These are phyloP conservation scores for Agonopterix heracliana DNA, from an alignment of 2,888 invertebrate species.

Conservation along the genomic window DNA sequence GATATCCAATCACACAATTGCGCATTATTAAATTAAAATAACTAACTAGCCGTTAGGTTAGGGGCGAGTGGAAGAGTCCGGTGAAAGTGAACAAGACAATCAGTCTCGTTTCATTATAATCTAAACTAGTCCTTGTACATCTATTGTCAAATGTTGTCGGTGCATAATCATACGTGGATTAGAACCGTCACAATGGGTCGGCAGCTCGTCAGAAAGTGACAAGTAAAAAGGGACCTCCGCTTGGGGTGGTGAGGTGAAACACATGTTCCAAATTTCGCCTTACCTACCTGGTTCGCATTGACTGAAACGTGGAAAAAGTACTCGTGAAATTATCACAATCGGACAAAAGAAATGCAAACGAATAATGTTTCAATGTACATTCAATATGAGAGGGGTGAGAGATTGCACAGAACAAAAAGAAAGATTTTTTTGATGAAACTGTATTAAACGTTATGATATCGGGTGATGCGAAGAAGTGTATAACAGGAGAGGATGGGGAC, in stretches of 20 bases:
- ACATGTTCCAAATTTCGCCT: conserved; percentile 27
- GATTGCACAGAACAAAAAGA: too few species aligned
- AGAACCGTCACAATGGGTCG: conserved; percentile 49
- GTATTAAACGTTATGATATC: conserved; percentile 11
- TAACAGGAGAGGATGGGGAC: too few species aligned
- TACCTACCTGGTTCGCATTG: conserved; percentile 16
- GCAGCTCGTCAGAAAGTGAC: conserved; percentile 56
- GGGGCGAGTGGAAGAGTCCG: conserved; percentile 37
- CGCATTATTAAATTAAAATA: too few species aligned
- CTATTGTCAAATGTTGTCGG: conserved; percentile 38
- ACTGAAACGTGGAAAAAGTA: conserved; percentile 21
- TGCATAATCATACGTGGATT: conserved; percentile 63
- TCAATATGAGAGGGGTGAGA: background rate
- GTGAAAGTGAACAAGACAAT: conserved; percentile 57
- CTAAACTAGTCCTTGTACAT: conserved; percentile 60
- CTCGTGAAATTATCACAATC: conserved; percentile 26
- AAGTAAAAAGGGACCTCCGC: conserved; percentile 38
- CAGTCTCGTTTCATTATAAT: conserved; percentile 50
- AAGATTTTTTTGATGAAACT: background rate
- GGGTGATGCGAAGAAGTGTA: background rate
- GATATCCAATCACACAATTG: too few species aligned
- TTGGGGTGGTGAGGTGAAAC: conserved; percentile 30
- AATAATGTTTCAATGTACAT: conserved; percentile 3
- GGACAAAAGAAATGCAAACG: conserved; percentile 6
- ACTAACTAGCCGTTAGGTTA: conserved; percentile 5